Evolutionary conservation across 2,113 vertebrate species (phyloP).

Genomic region (Anhinga anhinga): DNA sequence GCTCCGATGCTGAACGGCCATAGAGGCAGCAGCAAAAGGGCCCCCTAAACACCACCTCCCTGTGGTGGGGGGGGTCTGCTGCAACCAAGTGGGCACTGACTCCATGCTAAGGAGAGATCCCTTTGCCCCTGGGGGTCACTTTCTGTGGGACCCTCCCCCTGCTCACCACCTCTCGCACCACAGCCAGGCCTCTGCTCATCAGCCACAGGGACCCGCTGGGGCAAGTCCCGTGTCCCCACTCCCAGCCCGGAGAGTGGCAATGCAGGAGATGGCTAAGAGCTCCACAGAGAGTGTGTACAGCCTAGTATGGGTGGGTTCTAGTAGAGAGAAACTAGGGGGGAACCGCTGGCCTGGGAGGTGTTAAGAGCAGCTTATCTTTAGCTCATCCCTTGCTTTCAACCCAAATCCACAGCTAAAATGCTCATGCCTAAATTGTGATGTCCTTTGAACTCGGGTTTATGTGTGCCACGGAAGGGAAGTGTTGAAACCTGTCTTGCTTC

Average conservation of each 20-base stretch:
- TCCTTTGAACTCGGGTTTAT: neutral
- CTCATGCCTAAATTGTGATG: neutral
- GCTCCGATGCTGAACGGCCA: neutral
- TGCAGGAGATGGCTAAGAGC: neutral
- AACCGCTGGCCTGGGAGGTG: neutral
- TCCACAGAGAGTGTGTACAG: neutral
- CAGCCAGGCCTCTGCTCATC: neutral
- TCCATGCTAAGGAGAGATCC: neutral
- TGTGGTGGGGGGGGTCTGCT: rapidly evolving
- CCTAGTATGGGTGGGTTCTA: neutral
- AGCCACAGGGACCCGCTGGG: rapidly evolving
- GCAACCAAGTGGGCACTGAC: neutral
- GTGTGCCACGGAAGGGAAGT: rapidly evolving
- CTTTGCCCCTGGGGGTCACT: neutral
- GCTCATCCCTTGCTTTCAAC: neutral
- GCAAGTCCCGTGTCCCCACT: rapidly evolving
- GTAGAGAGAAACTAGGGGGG: neutral
- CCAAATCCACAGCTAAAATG: neutral
- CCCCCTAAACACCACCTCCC: neutral
- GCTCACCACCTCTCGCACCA: rapidly evolving
- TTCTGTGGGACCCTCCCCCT: neutral
- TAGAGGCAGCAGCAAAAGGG: neutral
- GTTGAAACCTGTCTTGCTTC: neutral
- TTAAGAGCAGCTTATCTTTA: neutral
- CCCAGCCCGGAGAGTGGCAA: neutral